Conservation (phyloP, 2,797 vertebrate genomes). For the Helarctos malayanus region DNA sequence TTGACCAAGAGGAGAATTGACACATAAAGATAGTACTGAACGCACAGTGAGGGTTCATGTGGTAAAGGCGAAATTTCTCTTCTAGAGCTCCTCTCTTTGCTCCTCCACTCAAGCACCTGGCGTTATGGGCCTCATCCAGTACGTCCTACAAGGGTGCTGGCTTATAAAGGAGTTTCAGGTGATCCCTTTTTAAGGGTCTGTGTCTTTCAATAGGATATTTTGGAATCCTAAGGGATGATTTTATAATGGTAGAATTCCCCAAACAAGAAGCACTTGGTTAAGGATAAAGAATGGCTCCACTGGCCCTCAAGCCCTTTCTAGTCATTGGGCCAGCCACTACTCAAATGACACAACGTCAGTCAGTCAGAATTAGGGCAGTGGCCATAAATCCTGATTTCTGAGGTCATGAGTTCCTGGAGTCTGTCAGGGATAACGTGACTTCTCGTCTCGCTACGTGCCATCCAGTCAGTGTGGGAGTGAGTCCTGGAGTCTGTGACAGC, state of each 20-base stretch:
- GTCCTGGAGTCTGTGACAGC: background rate
- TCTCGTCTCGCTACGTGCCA: background rate
- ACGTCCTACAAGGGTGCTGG: background rate
- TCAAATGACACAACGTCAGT: background rate
- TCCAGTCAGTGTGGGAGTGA: background rate
- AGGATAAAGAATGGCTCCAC: background rate
- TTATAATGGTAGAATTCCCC: background rate
- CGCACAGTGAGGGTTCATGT: background rate
- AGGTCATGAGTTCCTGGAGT: background rate
- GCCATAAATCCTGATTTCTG: background rate
- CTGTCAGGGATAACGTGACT: background rate
- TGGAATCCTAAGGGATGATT: background rate
- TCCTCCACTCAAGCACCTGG: background rate
- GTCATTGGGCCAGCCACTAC: background rate
- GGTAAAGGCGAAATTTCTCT: background rate
- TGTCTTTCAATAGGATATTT: background rate
- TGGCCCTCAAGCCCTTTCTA: background rate
- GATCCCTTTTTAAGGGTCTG: background rate
- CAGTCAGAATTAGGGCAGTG: background rate
- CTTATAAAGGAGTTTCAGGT: background rate
- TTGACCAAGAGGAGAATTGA: constrained; percentile 5
- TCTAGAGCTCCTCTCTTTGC: background rate
- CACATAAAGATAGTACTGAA: background rate
- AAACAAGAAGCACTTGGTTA: background rate
- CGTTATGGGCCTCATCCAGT: background rate